Base-by-base conservation (phyloP, 92 coral and sea anemone species). In the Nematostella vectensis region DNA sequence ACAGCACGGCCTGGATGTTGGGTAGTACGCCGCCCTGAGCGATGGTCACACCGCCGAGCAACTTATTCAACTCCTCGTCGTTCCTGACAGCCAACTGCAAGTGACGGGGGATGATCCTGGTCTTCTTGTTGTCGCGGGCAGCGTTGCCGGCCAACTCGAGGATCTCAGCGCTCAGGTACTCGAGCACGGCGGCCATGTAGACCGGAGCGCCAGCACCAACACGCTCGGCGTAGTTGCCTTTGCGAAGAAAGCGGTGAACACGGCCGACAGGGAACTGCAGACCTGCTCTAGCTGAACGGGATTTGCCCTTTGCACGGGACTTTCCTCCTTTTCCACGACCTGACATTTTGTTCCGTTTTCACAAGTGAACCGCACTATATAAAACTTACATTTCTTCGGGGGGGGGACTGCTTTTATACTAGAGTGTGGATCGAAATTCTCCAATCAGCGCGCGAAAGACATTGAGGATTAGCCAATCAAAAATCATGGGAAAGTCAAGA, bases 1-100 rank as follows among this genome's bases (percentile, higher is more conserved):
- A 45, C 57, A 75, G 81, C 10, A 75, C 81, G 36, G 81, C 81
- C 31, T 75, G 81, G 62, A 75, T 75, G 75, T 75, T 75, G 28
- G 81, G 81, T 4, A 73, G 72, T 16, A 72, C 79, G 27, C 68
- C 68, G 15, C 72, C 72, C 47, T 66, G 72, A 13, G 72, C 72
- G 51, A 66, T 66, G 42, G 72, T 66, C 12, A 70, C 77, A 8
- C 76, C 58, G 4, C 70, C 70, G 40, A 71, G 69, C 10, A 72
- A 60, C 61, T 63, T 72, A 71, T 72, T 73, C 65, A 73, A 42
- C 51, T 58, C 66, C 36, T 50, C 67, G 61, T 50, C 66, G 47
- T 58, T 53, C 12, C 62, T 59, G 23, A 48, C 51, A 19, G 61
- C 61, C 31, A 69, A 44, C 31, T 69, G 67, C 25, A 59, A 61